Conservation (phyloP, 2,113 vertebrate genomes). For the Psittacula cyanocephala region DNA sequence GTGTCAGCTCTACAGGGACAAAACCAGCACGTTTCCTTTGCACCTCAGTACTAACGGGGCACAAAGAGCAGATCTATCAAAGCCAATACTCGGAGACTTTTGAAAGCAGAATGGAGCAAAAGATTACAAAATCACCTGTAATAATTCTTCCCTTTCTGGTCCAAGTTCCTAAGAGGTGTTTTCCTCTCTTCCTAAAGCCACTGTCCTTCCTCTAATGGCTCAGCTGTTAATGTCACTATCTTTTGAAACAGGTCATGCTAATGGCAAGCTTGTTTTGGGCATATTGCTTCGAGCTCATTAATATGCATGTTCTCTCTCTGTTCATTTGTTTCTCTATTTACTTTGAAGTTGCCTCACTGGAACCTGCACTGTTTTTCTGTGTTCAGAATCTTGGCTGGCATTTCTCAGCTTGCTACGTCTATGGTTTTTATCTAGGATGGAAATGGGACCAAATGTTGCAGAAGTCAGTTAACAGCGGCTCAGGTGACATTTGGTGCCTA, state of each 20-base stretch:
- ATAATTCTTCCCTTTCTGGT: constrained; percentile 44
- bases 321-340: constrained; percentile 48
- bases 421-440: neutral
- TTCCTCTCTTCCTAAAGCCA: neutral
- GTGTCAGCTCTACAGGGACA: neutral
- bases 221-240: constrained; percentile 39
- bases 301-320: constrained; percentile 25
- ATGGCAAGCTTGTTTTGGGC: constrained; percentile 38
- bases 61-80: neutral
- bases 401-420: constrained; percentile 8
- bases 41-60: neutral
- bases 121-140: constrained; percentile 22
- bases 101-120: neutral
- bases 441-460: neutral
- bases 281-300: constrained; percentile 39
- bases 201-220: neutral
- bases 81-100: neutral
- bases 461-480: constrained; percentile 32
- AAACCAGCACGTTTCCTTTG: neutral
- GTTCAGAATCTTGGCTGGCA: constrained; percentile 34
- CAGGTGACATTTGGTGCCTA: constrained; percentile 4
- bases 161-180: constrained; percentile 40
- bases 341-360: constrained; percentile 45
- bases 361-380: constrained; percentile 41
- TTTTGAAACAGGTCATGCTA: constrained; percentile 50